These are phyloP conservation scores for Scaptomyza cyrtandrae DNA, from an alignment of 2,888 invertebrate species.

Conservation along the genomic window DNA sequence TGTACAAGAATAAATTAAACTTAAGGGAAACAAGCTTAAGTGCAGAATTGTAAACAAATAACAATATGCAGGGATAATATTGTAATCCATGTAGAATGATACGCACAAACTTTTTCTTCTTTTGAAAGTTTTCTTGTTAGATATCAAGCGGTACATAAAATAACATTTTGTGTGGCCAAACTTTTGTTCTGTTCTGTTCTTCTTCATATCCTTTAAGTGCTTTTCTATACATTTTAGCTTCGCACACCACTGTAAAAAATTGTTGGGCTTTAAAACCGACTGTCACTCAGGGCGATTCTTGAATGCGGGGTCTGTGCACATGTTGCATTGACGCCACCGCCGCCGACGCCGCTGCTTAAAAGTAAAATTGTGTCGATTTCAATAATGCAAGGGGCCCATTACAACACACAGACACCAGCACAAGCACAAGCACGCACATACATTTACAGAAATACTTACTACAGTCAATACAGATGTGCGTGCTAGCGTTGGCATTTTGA, in stretches of 20 bases:
- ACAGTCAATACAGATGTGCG: conserved; percentile 53
- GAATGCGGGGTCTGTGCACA: conserved; percentile 55
- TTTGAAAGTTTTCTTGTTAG: too few relatives aligned
- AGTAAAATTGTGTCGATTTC: conserved; percentile 80
- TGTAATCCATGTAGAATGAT: too few relatives aligned
- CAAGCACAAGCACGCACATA: conserved; percentile 5
- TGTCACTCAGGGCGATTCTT: conserved; percentile 59
- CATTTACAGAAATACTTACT: conserved; percentile 5
- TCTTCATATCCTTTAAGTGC: not conserved
- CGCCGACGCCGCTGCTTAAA: conserved; percentile 62
- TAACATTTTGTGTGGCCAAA: not conserved
- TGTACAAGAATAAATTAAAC: too few relatives aligned
- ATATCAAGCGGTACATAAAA: too few relatives aligned
- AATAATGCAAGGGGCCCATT: conserved; percentile 76
- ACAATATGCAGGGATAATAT: too few relatives aligned
- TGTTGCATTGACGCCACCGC: conserved; percentile 50
- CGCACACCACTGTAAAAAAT: conserved; percentile 35
- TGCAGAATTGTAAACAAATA: too few relatives aligned
- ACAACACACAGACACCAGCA: conserved; percentile 53
- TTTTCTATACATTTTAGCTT: too few relatives aligned
- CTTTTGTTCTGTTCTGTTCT: not conserved
- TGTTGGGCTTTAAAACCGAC: conserved; percentile 36
- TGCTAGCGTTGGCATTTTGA: conserved; percentile 67
- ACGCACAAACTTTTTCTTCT: too few relatives aligned
- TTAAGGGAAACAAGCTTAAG: too few relatives aligned